Percentiles rank a stretch among this genome's conserved stretches.
These are phyloP conservation scores for Bradynema listronoti DNA, from an alignment of 1,140 invertebrate genomes.

Conservation along the genomic window DNA sequence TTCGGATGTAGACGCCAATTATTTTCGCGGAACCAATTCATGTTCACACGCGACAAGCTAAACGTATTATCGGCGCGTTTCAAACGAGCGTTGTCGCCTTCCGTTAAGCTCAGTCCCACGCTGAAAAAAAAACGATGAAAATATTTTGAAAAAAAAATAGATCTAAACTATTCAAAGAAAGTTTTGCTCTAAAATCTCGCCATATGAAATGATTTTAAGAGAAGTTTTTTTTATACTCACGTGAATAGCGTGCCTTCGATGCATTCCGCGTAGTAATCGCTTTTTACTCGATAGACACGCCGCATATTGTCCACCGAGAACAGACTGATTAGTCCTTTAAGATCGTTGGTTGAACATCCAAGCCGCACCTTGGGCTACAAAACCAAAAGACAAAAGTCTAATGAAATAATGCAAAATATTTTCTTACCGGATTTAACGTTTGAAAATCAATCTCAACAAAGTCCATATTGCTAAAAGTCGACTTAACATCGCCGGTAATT, in stretches of 20 bases:
- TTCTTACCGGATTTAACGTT: conserved; percentile 22
- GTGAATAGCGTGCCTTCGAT: conserved; percentile 50
- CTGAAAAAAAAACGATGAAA: conserved; percentile 23
- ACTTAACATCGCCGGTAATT: conserved; percentile 65
- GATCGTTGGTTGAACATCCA: conserved; percentile 2
- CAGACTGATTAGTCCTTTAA: conserved; percentile 21
- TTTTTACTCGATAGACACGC: conserved; percentile 52
- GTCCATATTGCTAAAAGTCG: conserved; percentile 85
- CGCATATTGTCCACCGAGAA: conserved; percentile 48
- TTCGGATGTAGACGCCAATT: conserved; percentile 55
- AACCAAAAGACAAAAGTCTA: too few relatives aligned
- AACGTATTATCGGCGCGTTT: conserved; percentile 23
- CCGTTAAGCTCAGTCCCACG: conserved; percentile 47
- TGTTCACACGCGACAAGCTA: conserved; percentile 38
- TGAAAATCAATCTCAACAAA: conserved; percentile 80
- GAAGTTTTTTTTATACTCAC: conserved; percentile 31
- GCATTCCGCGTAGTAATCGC: conserved; percentile 52
- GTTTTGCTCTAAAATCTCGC: too few relatives aligned
- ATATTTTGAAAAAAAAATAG: conserved; percentile 6
- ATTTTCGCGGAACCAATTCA: conserved; percentile 46
- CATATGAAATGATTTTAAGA: conserved; percentile 13
- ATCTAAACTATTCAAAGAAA: too few relatives aligned
- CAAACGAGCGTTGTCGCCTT: conserved; percentile 47
- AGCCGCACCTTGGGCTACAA: conserved; percentile 16
- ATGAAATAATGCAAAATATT: conserved; percentile 17